These are phyloP conservation scores for Tipula lateralis DNA, from an alignment of 2,888 invertebrate species.

Conservation along the genomic window DNA sequence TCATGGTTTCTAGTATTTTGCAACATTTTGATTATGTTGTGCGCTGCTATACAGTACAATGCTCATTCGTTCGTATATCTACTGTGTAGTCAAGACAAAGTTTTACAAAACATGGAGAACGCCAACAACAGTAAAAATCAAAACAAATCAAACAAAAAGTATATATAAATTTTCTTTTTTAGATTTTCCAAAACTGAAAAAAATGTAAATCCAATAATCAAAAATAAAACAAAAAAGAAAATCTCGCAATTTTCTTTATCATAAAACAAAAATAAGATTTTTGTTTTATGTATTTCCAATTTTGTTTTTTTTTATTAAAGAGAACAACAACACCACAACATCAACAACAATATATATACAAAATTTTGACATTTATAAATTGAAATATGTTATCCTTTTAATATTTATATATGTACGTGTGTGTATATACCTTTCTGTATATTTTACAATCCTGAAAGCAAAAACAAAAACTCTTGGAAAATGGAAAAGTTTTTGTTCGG, in stretches of 20 bases:
- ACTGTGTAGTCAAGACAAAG: not conserved
- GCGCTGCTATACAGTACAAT: not conserved
- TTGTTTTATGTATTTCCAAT: no score
- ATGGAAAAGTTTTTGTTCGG: not conserved
- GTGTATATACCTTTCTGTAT: no score
- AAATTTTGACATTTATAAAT: conserved; percentile 24
- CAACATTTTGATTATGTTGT: not conserved
- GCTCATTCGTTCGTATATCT: not conserved
- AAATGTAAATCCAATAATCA: conserved; percentile 24
- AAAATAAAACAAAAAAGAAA: not conserved
- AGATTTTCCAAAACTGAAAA: not conserved
- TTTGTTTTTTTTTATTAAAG: no score
- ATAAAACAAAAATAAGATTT: not conserved
- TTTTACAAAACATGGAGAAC: not conserved
- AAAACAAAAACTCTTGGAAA: not conserved
- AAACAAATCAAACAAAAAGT: not conserved
- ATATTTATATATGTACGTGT: not conserved
- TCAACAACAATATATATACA: not conserved
- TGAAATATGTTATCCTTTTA: conserved; percentile 19
- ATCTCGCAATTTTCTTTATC: not conserved
- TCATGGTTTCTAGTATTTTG: not conserved
- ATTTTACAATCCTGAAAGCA: not conserved
- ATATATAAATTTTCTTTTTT: not conserved
- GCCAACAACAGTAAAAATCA: not conserved
- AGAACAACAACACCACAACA: not conserved